Base-by-base conservation (phyloP, 2,888 invertebrate species). In the Melipona beecheii region DNA sequence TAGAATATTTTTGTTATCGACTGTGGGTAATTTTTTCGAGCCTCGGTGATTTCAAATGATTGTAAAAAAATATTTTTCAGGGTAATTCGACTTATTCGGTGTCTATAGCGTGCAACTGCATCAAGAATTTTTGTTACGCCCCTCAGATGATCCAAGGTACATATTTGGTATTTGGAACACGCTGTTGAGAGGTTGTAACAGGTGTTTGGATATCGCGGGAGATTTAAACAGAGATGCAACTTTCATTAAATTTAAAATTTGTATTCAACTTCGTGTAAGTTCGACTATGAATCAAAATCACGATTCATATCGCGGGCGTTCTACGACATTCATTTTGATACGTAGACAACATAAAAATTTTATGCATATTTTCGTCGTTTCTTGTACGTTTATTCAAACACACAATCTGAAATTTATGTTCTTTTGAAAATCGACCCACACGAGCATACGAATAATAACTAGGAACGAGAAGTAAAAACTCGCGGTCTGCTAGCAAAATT, bases 71-170 rank as follows among this genome's bases (percentile, higher is more conserved):
- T 49, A 13, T 52, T 50, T 50, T 52, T 31, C 21, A 31, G 24
- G 17, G 73, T 74, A 74, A 74, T 64, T 13, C 5, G 64, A 64
- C 27, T 27, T 27, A 27, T 27, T 27, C 27, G 64, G 64, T 52
- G 36, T 52, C 36, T 36, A 15, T 19, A n/a, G 4, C 27, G 0
- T 17, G 73, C 31, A 64, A 73, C 73, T 73, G 62, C 27, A 64
- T 36, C 13, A 43, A 19, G 24, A 27, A 73, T 50, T 62, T 50
- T 73, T 50, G 36, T 50, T n/a, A 24, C 60, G 24, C 49, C 24
- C 2, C 21, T 62, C 15, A 21, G n/a, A 50, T 31, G 3, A 4
- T 31, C 31, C 31, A 4, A 31, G 52, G n/a, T n/a, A 4, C 31
- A 6, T 13, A 36, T 36, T 36, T 36, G 13, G 31, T 31, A 50